These are phyloP conservation scores for Pseudopodoces humilis DNA, from an alignment of 2,113 vertebrate species.

Conservation along the genomic window DNA sequence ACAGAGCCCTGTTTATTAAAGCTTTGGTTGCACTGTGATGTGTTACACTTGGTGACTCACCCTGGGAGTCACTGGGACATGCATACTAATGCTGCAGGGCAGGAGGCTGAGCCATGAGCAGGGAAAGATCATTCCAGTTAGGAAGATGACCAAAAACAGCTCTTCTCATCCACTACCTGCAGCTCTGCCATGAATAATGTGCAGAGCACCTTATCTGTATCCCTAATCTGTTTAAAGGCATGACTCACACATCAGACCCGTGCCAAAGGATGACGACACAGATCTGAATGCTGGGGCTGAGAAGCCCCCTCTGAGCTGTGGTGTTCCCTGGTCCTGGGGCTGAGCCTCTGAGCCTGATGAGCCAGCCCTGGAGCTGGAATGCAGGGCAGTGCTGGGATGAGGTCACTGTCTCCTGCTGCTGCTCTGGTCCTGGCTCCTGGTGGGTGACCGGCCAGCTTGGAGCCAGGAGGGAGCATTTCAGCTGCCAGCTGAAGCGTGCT, in stretches of 20 bases:
- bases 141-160: neutral
- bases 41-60: constrained; percentile 22
- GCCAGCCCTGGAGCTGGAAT: neutral
- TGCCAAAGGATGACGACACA: neutral
- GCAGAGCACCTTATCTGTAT: neutral
- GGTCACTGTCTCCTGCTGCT: neutral
- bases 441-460: rapidly evolving
- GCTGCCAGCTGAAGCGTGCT: neutral
- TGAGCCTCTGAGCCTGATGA: neutral
- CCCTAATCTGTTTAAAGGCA: constrained; percentile 40
- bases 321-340: neutral
- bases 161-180: constrained; percentile 28
- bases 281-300: neutral
- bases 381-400: neutral
- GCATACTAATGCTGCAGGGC: neutral
- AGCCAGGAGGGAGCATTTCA: neutral
- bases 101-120: neutral
- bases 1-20: constrained; percentile 20
- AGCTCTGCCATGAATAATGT: neutral
- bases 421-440: neutral
- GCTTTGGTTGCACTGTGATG: neutral
- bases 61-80: neutral
- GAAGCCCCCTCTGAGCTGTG: neutral
- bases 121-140: neutral
- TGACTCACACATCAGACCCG: constrained; percentile 16